Percentiles rank a stretch among this genome's conserved stretches.
Evolutionary conservation across 2,888 invertebrate genomes (phyloP).

Genomic region (Drosophila prostipennis): DNA sequence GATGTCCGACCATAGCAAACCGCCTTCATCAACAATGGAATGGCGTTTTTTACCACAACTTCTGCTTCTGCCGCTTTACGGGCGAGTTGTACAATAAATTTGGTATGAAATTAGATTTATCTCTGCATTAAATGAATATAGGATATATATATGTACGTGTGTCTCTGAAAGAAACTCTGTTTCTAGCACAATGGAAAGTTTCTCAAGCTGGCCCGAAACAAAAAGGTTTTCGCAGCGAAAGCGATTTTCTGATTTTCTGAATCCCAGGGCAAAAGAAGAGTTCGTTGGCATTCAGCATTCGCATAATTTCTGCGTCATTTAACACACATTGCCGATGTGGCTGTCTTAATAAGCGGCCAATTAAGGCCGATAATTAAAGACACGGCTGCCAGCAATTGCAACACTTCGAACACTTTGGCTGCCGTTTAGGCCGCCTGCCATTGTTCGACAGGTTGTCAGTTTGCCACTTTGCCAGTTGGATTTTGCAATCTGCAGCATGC

Average conservation of each 20-base stretch:
- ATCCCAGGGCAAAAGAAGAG: slow-evolving; percentile 19
- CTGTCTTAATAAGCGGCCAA: slow-evolving; percentile 55
- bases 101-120: slow-evolving; percentile 42
- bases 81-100: slow-evolving; percentile 38
- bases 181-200: slow-evolving; percentile 50
- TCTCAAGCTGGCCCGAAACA: slow-evolving; percentile 18
- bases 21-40: slow-evolving; percentile 26
- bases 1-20: not conserved
- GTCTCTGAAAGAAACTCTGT: slow-evolving; percentile 1
- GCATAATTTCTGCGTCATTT: slow-evolving; percentile 55
- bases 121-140: slow-evolving; percentile 36
- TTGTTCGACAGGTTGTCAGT: slow-evolving; percentile 36
- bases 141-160: slow-evolving; percentile 17
- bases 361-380: slow-evolving; percentile 62
- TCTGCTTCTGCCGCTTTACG: slow-evolving; percentile 20
- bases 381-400: slow-evolving; percentile 41
- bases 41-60: slow-evolving; percentile 12
- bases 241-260: slow-evolving; percentile 29
- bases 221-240: slow-evolving; percentile 35
- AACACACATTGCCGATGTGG: slow-evolving; percentile 27
- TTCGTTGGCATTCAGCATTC: slow-evolving; percentile 52
- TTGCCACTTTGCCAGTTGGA: slow-evolving; percentile 21
- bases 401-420: slow-evolving; percentile 34
- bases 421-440: slow-evolving; percentile 39
- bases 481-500: slow-evolving; percentile 56